These are phyloP conservation scores for Pomacea canaliculata DNA, from an alignment of 2,888 invertebrate genomes.

Conservation along the genomic window DNA sequence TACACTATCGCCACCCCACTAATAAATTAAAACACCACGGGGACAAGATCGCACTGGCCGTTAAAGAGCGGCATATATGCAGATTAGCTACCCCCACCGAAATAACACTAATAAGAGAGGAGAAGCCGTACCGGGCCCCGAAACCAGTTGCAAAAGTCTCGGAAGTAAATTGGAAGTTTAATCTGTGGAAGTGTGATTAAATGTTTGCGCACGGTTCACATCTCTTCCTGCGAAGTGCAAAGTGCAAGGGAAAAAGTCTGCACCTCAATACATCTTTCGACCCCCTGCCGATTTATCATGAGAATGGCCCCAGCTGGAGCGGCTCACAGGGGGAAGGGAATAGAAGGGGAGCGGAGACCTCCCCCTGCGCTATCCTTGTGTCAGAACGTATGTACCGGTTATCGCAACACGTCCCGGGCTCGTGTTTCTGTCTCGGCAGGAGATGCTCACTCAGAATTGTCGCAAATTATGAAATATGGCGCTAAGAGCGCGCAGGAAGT, in stretches of 20 bases:
- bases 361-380: constrained; percentile 11
- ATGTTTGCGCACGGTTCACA: constrained; percentile 10
- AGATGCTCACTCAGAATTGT: constrained; percentile 26
- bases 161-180: constrained; percentile 1
- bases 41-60: too few species aligned
- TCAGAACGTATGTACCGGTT: constrained; percentile 18
- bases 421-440: constrained; percentile 12
- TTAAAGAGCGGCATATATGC: too few species aligned
- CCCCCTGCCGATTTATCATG: constrained; percentile 9
- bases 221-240: constrained; percentile 2
- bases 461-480: constrained; percentile 34
- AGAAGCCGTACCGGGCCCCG: background rate
- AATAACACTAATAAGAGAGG: too few species aligned
- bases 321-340: background rate
- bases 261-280: constrained; percentile 6
- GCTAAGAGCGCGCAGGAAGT: constrained; percentile 1
- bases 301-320: constrained; percentile 4
- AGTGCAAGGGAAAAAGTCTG: constrained; percentile 4
- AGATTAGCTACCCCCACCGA: too few species aligned
- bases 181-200: constrained; percentile 8
- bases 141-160: constrained; percentile 1
- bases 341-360: constrained; percentile 2
- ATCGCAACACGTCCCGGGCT: constrained; percentile 12
- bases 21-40: too few species aligned
- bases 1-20: too few species aligned